Evolutionary conservation across 2,888 invertebrate species (phyloP), one percentile per base, ranked within the genome.

Genomic region (Leptogaster cylindrica): DNA sequence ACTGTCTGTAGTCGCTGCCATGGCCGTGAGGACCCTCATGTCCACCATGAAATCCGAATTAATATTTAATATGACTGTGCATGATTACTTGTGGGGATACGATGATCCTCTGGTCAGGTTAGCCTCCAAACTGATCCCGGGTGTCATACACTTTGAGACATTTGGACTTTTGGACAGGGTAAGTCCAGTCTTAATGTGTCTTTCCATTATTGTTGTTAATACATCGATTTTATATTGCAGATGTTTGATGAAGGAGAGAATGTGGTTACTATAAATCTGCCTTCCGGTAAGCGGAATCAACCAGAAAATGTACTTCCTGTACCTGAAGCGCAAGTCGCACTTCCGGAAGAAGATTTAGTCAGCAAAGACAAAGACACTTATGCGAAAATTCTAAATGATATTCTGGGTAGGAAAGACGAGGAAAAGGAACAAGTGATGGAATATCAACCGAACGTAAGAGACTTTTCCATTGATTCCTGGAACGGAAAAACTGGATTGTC

Each of bases 121-220:
- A 28, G 92, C 91, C 0, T 86, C 89, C 72, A 85, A 83, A 18
- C 78, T 91, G 39, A 77, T 93, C 14, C 93, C 93, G 0, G 87
- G 85, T n/a, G 89, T 91, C 84, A 89, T 94, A 10, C 87, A 91
- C 73, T 93, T 93, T 74, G 82, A 84, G n/a, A 87, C 86, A 74
- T 90, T 95, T 73, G 95, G 94, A 0, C 83, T 94, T 48, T 80
- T 94, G 72, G 93, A 92, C 75, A 84, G 92, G 81, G 93, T 93
- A 79, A 84, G 85, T 80, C 23, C 2, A 8, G 20, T 66, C 33
- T 5, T 8, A n/a, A 39, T 50, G 18, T 7, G 18, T 25, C 8
- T 25, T 39, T 28, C 12, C 10, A 4, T 16, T 67, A 61, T 65
- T 46, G 65, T 68, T 31, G 66, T 68, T 67, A 50, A 31, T 39